Evolutionary conservation across 1,140 invertebrate genomes (phyloP).

Genomic region (Mercenaria mercenaria): DNA sequence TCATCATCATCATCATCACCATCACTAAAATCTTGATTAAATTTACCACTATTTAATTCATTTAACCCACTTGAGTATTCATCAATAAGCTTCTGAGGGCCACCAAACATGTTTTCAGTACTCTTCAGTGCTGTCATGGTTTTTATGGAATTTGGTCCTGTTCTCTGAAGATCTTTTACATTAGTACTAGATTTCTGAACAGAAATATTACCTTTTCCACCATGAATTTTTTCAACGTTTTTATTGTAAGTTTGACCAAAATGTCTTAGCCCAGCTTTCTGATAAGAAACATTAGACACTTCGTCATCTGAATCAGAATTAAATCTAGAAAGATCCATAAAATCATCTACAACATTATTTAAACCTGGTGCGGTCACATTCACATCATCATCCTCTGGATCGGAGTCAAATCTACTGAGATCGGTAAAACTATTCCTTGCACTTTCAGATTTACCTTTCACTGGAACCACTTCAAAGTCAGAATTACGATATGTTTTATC

Average conservation of each 20-base stretch:
- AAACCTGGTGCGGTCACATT: no score
- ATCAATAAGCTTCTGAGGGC: background rate
- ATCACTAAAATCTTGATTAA: background rate
- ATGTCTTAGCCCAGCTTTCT: background rate
- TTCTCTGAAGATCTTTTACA: background rate
- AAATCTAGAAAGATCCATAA: slow-evolving; percentile 33
- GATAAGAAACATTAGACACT: no score
- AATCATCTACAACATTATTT: background rate
- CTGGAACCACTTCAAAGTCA: slow-evolving; percentile 3
- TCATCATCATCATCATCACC: background rate
- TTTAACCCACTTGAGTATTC: slow-evolving; percentile 40
- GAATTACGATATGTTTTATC: slow-evolving; percentile 11
- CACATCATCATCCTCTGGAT: background rate
- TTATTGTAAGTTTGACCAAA: background rate
- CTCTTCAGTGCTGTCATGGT: background rate
- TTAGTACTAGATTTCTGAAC: background rate
- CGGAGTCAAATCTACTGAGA: slow-evolving; percentile 48
- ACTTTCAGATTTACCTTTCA: background rate
- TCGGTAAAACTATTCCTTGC: background rate
- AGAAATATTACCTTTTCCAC: background rate
- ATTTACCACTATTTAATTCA: background rate
- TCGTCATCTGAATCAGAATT: slow-evolving; percentile 48
- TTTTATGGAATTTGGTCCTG: background rate
- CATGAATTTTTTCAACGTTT: background rate
- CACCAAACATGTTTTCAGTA: background rate